A percentile compares a stretch with the other conserved stretches of the same genome.
phyloP scores from a whole-genome alignment of 2,797 vertebrate species.

The Corythornis leucogaster region DNA sequence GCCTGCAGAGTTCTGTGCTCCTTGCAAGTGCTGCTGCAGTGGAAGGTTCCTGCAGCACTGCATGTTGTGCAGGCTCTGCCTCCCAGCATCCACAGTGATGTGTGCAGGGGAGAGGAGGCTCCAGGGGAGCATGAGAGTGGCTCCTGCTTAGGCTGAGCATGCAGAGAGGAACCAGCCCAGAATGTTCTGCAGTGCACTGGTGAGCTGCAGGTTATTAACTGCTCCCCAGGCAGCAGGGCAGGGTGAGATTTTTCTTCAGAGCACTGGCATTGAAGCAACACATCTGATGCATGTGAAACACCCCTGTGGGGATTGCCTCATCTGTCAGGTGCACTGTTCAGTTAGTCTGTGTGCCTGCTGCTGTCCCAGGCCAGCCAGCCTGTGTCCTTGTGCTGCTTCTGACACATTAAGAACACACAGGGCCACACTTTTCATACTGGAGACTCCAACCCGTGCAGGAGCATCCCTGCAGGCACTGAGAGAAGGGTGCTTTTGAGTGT shows the following conservation, averaged over 20 bases:
- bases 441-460: background rate
- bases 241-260: background rate
- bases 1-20: background rate
- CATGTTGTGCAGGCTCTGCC: background rate
- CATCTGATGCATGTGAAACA: background rate
- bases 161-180: background rate
- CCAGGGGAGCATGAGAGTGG: too few relatives aligned
- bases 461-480: background rate
- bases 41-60: background rate
- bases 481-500: background rate
- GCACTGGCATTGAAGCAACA: background rate
- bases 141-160: background rate
- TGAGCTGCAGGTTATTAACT: conserved; percentile 6
- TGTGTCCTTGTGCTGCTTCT: background rate
- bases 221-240: background rate
- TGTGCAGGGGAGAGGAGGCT: background rate
- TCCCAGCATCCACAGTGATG: background rate
- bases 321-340: background rate
- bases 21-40: background rate
- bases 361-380: background rate
- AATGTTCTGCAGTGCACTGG: background rate
- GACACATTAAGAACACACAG: conserved; percentile 21
- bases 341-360: background rate
- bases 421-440: conserved; percentile 14
- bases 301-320: background rate